Base-by-base conservation (phyloP, 2,113 vertebrate genomes). In the Megatriorchis doriae region DNA sequence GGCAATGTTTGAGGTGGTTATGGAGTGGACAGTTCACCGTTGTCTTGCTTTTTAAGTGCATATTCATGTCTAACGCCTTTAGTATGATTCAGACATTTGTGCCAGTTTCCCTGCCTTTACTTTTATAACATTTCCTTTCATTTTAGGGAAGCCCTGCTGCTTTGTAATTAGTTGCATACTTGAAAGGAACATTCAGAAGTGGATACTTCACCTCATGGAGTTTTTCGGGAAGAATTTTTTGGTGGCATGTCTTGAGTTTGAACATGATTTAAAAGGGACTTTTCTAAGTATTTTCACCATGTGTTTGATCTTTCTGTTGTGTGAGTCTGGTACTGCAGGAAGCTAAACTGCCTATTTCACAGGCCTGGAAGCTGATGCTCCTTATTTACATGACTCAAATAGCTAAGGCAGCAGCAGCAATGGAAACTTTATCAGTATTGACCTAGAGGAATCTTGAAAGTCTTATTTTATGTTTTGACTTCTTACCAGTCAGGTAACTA, bases 81-180 rank as follows among this genome's bases (percentile, higher is more conserved):
- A 38, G 0, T 84, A 61, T 47, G 48, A 68, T 93, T 92, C 86
- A 92, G 75, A n/a, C 13, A 6, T 45, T 21, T 36, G 50, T 81
- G 59, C 45, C 67, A 3, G 4, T 89, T 90, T 61, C 47, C 50
- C 84, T 83, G 66, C 61, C 52, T 82, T 95, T 73, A 53, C 70
- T 87, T 86, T 74, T 74, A 47, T 50, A 68, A 58, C 26, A 27
- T 79, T 88, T 62, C 55, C 73, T 93, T 94, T 79, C 52, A 22
- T 84, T 93, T 86, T 58, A n/a, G 74, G 59, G 80, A 86, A 93
- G 86, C 58, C 80, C 27, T 83, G 34, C 70, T 96, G 94, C 86
- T 88, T 83, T 91, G 68, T 93, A 88, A 88, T 95, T 93, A 91
- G 87, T 65, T 53, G 47, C 2, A 0, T 88, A 31, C 50, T 90